Percentiles rank a stretch among this genome's conserved stretches.
These are phyloP conservation scores for Cairina moschata DNA, from an alignment of 2,113 vertebrate species.

Conservation along the genomic window DNA sequence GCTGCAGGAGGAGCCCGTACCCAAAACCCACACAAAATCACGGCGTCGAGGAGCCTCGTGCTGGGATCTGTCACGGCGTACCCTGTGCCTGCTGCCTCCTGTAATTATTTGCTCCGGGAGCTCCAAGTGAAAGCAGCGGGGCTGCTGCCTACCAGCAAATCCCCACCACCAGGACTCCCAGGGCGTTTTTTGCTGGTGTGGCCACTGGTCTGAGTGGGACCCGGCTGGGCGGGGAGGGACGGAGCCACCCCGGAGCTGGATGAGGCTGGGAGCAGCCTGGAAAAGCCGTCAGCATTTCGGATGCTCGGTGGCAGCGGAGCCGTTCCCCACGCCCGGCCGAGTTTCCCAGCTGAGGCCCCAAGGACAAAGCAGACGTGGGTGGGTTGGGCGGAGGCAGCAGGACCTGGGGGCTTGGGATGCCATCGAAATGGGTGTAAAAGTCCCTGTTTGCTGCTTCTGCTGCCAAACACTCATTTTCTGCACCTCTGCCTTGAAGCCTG, in stretches of 20 bases:
- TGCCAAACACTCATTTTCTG: neutral
- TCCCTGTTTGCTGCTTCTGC: neutral
- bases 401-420: neutral
- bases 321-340: neutral
- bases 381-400: neutral
- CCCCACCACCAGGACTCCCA: neutral
- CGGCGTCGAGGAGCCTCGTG: fast-evolving
- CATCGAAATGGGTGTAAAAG: fast-evolving
- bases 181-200: fast-evolving
- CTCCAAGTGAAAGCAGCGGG: neutral
- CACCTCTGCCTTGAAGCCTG: neutral
- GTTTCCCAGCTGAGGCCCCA: neutral
- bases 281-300: neutral
- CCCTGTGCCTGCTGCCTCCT: fast-evolving
- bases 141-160: neutral
- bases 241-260: neutral
- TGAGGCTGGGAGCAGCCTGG: neutral
- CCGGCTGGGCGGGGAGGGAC: neutral
- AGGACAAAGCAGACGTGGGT: neutral
- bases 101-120: fast-evolving
- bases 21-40: neutral
- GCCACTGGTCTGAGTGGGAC: neutral
- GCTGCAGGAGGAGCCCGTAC: neutral
- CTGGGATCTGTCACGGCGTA: neutral
- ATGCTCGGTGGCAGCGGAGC: neutral